Base-by-base conservation (phyloP, 2,113 vertebrate genomes). In the Ariopsis seemanni region DNA sequence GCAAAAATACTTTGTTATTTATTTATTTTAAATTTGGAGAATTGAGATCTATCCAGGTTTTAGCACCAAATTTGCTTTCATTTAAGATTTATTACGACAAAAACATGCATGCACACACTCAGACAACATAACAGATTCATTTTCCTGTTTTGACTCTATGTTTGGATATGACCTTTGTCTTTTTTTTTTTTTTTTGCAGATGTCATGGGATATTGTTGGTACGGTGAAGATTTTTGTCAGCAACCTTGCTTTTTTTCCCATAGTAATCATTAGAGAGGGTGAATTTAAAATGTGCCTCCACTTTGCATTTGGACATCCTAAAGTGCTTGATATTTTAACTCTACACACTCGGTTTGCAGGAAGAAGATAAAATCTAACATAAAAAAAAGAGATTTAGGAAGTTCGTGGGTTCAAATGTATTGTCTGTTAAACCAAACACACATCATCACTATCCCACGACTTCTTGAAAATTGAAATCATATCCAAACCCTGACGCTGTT, bases 141-240 rank as follows among this genome's bases (percentile, higher is more conserved):
- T 55, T 82, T 34, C 1, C 22, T 57, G 25, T 14, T 81, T 65
- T 89, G 89, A 92, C 89, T 71, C 17, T 78, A 85, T 74, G 48
- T 80, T 74, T 86, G 69, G 50, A 75, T 14, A 65, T 91, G 82
- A 92, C 89, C 91, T 93, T 89, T 92, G 90, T 88, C 81, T 83
- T 87, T 50, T 85, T 50, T 84, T 88, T 83, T 53, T 84, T 60
- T 72, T 85, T 88, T 71, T 4, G 55, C 50, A 42, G 71, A n/a
- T 25, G 63, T 65, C 25, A 65, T 12, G 60, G 34, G 74, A 78
- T 72, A 62, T 20, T 75, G 62, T 69, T 88, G 55, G 84, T 34
- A 17, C 53, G 9, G 77, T 55, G 14, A 71, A 86, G 78, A 84
- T 85, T 90, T 88, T 65, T 14, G 75, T 74, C 72, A 81, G 78